These are phyloP conservation scores for Antennarius striatus DNA, from an alignment of 2,113 vertebrate species.

Conservation along the genomic window DNA sequence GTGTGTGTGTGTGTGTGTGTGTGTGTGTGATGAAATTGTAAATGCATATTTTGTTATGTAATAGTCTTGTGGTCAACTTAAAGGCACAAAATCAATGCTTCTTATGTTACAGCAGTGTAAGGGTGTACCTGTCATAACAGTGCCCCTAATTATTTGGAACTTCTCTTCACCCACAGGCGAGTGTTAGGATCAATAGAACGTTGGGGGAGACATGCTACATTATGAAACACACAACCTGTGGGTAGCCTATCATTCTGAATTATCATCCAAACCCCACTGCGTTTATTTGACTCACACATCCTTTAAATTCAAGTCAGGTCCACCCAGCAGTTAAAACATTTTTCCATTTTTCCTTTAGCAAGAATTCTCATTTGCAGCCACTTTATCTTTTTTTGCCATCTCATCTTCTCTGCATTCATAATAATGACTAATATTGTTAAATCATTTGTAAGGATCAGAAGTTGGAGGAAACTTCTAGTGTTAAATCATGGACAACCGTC, in stretches of 20 bases:
- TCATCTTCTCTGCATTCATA: slow-evolving; percentile 33
- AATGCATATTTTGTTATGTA: slow-evolving; percentile 32
- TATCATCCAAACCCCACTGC: slow-evolving; percentile 48
- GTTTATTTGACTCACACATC: slow-evolving; percentile 57
- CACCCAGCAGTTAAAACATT: slow-evolving; percentile 39
- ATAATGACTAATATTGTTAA: slow-evolving; percentile 38
- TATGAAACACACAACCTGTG: slow-evolving; percentile 55
- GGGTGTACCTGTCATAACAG: slow-evolving; percentile 52
- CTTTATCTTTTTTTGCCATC: slow-evolving; percentile 37
- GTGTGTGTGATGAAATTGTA: slow-evolving; percentile 19
- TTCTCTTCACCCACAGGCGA: slow-evolving; percentile 8
- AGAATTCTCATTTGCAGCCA: slow-evolving; percentile 67
- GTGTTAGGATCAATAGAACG: slow-evolving; percentile 40
- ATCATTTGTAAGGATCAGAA: not conserved
- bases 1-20: not conserved
- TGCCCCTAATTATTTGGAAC: slow-evolving; percentile 44
- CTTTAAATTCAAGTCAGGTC: slow-evolving; percentile 52
- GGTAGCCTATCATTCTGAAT: slow-evolving; percentile 62
- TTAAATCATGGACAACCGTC: not conserved
- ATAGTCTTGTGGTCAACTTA: slow-evolving; percentile 41
- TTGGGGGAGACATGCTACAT: slow-evolving; percentile 36
- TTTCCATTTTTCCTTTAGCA: slow-evolving; percentile 47
- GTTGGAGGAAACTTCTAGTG: too few species aligned
- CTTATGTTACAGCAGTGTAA: slow-evolving; percentile 37
- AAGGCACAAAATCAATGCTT: slow-evolving; percentile 52